Evolutionary conservation across 1,140 invertebrate genomes (phyloP).

Genomic region (Chrysoperla carnea): DNA sequence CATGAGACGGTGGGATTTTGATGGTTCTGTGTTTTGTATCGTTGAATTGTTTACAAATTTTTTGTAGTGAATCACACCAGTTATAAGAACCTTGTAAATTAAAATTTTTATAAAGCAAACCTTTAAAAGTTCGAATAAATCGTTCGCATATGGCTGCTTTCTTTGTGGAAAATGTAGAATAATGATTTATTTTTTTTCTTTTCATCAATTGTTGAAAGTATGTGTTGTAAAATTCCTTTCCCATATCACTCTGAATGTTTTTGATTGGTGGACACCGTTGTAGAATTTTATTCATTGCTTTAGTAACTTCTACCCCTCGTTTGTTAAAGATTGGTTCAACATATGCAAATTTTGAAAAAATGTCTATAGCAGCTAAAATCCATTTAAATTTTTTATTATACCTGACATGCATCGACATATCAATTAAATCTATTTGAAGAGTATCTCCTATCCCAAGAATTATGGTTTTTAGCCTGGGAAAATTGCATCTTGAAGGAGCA

Average conservation of each 20-base stretch:
- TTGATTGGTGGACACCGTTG: background rate
- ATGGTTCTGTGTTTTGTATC: slow-evolving; percentile 17
- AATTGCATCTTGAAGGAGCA: slow-evolving; percentile 9
- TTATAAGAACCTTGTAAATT: slow-evolving; percentile 13
- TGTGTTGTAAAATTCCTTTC: slow-evolving; percentile 17
- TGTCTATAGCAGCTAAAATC: slow-evolving; percentile 22
- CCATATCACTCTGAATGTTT: slow-evolving; percentile 13
- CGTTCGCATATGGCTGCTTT: slow-evolving; percentile 23
- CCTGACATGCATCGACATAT: slow-evolving; percentile 7
- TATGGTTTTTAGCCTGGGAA: slow-evolving; percentile 5
- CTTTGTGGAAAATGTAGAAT: slow-evolving; percentile 16
- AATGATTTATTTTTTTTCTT: slow-evolving; percentile 15
- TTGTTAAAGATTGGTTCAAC: slow-evolving; percentile 19
- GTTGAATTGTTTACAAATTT: slow-evolving; percentile 16
- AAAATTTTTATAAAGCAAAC: slow-evolving; percentile 19
- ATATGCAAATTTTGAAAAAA: slow-evolving; percentile 23
- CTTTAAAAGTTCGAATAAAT: slow-evolving; percentile 24
- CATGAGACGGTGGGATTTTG: slow-evolving; percentile 12
- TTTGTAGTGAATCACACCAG: slow-evolving; percentile 13
- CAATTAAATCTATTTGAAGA: slow-evolving; percentile 9
- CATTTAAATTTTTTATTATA: slow-evolving; percentile 18
- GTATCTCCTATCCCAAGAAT: slow-evolving; percentile 10
- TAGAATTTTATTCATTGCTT: slow-evolving; percentile 1
- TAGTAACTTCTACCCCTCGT: slow-evolving; percentile 7
- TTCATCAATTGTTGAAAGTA: slow-evolving; percentile 15